A percentile compares a stretch with the other conserved stretches of the same genome.
phyloP scores from a whole-genome alignment of 2,113 vertebrate species.

The Melanerpes aurifrons region DNA sequence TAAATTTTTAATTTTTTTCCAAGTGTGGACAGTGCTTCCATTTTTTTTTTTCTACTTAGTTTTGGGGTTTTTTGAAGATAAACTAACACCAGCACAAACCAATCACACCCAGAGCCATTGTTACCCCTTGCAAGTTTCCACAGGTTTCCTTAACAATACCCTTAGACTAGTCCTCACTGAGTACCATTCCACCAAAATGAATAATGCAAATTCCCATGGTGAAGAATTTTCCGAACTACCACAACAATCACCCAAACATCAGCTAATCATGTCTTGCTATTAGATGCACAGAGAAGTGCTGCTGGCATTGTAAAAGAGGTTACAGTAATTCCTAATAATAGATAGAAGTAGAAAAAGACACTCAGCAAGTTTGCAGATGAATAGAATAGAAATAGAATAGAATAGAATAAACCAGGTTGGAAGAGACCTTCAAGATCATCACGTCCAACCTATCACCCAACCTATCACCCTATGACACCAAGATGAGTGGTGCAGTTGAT shows the following conservation, averaged over 20 bases:
- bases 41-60: background rate
- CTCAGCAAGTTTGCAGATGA: background rate
- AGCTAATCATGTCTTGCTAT: background rate
- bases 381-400: too few species aligned
- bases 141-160: background rate
- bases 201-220: background rate
- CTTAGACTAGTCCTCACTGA: background rate
- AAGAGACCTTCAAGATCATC: too few species aligned
- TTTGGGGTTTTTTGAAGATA: background rate
- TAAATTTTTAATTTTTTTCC: background rate
- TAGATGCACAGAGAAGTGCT: background rate
- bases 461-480: too few species aligned
- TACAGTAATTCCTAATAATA: background rate
- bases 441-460: too few species aligned
- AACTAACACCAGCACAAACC: background rate
- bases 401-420: too few species aligned
- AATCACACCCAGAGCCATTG: background rate
- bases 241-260: background rate
- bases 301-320: background rate
- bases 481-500: rapidly evolving
- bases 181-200: background rate
- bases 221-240: background rate
- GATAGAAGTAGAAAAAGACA: background rate
- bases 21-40: background rate
- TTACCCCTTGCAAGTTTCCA: background rate